Evolutionary conservation across 2,888 invertebrate species (phyloP).

Genomic region (Melieria picta): DNA sequence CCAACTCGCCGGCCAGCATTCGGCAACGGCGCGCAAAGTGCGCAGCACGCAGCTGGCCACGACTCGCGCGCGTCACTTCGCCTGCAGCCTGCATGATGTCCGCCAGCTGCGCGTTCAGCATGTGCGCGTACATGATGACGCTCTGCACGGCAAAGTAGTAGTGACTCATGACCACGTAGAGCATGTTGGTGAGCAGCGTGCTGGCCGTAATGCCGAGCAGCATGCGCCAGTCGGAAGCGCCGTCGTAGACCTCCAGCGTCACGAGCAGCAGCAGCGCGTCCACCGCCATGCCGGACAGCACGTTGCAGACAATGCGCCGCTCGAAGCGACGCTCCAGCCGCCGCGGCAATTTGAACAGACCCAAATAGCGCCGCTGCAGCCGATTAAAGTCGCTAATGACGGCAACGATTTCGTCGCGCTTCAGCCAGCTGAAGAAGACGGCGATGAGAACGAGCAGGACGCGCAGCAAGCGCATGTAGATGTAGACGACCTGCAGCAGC

Average conservation of each 20-base stretch:
- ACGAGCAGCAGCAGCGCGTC: not conserved
- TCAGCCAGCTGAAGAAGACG: slow-evolving; percentile 2
- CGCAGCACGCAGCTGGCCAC: not conserved
- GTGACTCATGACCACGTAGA: slow-evolving; percentile 1
- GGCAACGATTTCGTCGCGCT: not conserved
- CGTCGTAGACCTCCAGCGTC: not conserved
- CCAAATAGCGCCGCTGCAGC: slow-evolving; percentile 2
- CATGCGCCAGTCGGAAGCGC: not conserved
- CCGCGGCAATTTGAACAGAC: not conserved
- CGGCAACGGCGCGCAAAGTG: slow-evolving; percentile 4
- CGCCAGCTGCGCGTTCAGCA: not conserved
- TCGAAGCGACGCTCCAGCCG: not conserved
- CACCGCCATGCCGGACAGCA: not conserved
- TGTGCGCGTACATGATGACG: not conserved
- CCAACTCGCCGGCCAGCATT: slow-evolving; percentile 3
- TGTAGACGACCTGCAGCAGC: not conserved
- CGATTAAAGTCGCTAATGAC: slow-evolving; percentile 8
- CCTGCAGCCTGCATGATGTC: not conserved
- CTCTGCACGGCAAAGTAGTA: slow-evolving; percentile 6
- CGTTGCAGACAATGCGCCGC: not conserved
- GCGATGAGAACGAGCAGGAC: not conserved
- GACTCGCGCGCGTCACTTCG: not conserved
- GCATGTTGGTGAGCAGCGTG: not conserved
- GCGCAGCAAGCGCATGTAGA: not conserved
- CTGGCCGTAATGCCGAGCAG: not conserved